Base-by-base conservation (phyloP, 1,140 invertebrate species). In the Drosophila sproati region DNA sequence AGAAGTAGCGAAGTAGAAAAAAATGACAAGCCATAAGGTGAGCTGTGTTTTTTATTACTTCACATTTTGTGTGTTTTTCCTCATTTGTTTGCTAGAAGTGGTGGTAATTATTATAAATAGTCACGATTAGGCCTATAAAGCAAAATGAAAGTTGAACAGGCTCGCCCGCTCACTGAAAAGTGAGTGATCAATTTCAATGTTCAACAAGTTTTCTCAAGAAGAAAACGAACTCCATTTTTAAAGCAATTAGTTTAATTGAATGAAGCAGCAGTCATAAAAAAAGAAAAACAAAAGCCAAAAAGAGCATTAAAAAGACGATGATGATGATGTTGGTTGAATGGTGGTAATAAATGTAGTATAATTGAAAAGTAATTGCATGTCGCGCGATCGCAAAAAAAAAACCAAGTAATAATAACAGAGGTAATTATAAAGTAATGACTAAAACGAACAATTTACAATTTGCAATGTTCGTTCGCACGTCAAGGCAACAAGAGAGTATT, bases 221-320 rank as follows among this genome's bases (percentile, higher is more conserved):
- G 52, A 79, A 80, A 89, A 80, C 73, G 47, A 75, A 71, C 78
- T 77, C 85, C 89, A 88, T 88, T 83, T 88, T 64, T 61, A 81
- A 85, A 81, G 80, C 81, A 89, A 88, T 88, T 88, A 85, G 73
- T 78, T 89, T 88, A 89, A 88, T 89, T 89, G 85, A 88, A 78
- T 89, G 77, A 80, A 78, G 79, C 78, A 75, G 79, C 78, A 80
- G 77, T 80, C 83, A 82, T 88, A 88, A 82, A 81, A 73, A 75
- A 12, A 66, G 73, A 83, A 41, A 59, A 86, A 60, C 50, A 67
- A 77, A 70, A 61, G 50, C 39, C 70, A 29, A 39, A 62, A 50
- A 43, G 28, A 54, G 10, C 48, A 31, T 31, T 29, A 47, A 51
- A 55, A 34, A 28, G 50, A 20, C 37, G 51, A 48, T 52, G 71